These are phyloP conservation scores for Cephalotes varians DNA, from an alignment of 2,888 invertebrate genomes.

Conservation along the genomic window DNA sequence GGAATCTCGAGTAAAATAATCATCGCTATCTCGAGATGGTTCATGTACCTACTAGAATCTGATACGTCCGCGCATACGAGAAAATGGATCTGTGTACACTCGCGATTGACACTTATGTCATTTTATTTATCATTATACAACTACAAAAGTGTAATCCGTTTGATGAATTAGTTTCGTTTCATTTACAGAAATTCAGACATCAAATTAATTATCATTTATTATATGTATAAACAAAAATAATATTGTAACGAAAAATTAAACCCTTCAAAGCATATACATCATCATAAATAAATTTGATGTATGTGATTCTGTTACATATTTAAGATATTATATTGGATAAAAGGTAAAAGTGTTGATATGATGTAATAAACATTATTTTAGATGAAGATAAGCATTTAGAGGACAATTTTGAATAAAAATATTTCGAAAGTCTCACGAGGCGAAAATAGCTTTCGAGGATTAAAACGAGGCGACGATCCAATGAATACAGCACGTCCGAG, in stretches of 20 bases:
- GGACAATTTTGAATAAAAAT: neutral
- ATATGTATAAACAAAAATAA: neutral
- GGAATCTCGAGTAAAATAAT: constrained; percentile 51
- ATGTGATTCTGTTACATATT: neutral
- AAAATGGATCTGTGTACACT: constrained; percentile 40
- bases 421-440: constrained; percentile 8
- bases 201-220: neutral
- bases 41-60: constrained; percentile 39
- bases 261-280: neutral
- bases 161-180: constrained; percentile 1
- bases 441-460: constrained; percentile 32
- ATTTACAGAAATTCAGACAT: constrained; percentile 7
- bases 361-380: neutral
- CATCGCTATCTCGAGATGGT: constrained; percentile 43
- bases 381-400: neutral
- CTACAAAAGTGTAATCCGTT: neutral
- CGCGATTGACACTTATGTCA: constrained; percentile 7
- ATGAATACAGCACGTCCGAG: constrained; percentile 38
- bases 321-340: neutral
- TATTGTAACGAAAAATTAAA: neutral
- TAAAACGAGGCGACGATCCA: constrained; percentile 50
- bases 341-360: neutral
- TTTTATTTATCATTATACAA: constrained; percentile 26
- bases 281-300: constrained; percentile 4
- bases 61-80: constrained; percentile 8